Base-by-base conservation (phyloP, 2,113 vertebrate species). In the Hoplias malabaricus region DNA sequence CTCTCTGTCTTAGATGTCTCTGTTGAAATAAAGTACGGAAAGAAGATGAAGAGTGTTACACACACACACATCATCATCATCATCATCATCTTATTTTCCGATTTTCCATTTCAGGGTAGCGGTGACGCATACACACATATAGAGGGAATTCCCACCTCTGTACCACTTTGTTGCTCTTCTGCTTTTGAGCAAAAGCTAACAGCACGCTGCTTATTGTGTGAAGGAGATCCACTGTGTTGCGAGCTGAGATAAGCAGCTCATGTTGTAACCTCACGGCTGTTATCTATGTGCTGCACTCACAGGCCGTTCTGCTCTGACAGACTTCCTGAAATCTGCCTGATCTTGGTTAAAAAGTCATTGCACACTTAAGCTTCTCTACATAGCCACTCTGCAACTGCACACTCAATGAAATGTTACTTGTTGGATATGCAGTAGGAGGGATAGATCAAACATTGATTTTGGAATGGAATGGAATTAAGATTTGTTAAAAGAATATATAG, bases 201-300 rank as follows among this genome's bases (percentile, higher is more conserved):
- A 23, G 7, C 63, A 56, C 42, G 29, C 29, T 53, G 23, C 61
- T 54, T 16, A 66, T 14, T n/a, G 13, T 16, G 5, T 5, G 5
- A 16, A 46, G 16, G 14, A 1, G 3, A 48, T 48, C 43, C 43
- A 19, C 34, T 40, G 61, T 4, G 5, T 67, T 34, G 42, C 33
- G 10, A 31, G 46, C 56, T 56, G 2, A 40, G 75, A 78, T 78
- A 77, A 75, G 56, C 46, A 29, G 33, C 19, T 46, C 31, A 13
- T 59, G 46, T 75, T 50, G 43, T 69, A 54, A 38, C 23, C 21
- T 67, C 34, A 40, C n/a, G 19, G 38, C 50, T 53, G 27, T 69
- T 83, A 85, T 83, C 84, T 73, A 19, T 33, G 16, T 27, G 16
- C 21, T 71, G 42, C 76, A 81, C 42, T 70, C 14, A 14, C 27